A percentile compares a stretch with the other conserved stretches of the same genome.
phyloP scores from a whole-genome alignment of 2,113 vertebrate genomes.

The Chaetops frenatus region DNA sequence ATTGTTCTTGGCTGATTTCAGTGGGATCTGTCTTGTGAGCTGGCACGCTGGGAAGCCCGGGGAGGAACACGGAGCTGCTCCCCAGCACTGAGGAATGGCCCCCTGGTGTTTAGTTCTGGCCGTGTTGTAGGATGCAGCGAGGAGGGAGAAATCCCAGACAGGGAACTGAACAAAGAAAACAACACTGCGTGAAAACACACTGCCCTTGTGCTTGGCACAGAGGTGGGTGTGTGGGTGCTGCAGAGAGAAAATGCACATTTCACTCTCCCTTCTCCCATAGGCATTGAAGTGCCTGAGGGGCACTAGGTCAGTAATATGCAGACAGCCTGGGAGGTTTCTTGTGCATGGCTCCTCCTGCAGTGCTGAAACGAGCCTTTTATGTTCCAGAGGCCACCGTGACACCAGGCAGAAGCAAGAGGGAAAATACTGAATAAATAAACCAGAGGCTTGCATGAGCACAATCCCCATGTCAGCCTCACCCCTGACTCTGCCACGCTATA shows the following conservation, averaged over 20 bases:
- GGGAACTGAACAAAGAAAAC: background rate
- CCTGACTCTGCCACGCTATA: background rate
- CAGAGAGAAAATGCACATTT: background rate
- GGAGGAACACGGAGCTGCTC: background rate
- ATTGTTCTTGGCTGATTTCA: background rate
- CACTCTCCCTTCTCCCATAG: background rate
- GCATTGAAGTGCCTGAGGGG: background rate
- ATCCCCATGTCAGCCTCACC: background rate
- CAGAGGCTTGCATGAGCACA: background rate
- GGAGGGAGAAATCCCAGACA: background rate
- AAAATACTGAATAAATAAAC: background rate
- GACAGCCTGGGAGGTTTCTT: background rate
- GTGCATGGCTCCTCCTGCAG: background rate
- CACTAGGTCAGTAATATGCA: background rate
- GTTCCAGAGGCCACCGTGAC: background rate
- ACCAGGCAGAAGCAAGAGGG: background rate
- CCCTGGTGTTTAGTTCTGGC: background rate
- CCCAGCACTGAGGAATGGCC: background rate
- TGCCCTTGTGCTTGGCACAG: background rate
- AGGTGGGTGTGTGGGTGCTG: background rate
- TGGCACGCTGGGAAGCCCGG: background rate
- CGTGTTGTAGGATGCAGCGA: fast-evolving
- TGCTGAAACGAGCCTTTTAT: background rate
- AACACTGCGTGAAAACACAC: background rate
- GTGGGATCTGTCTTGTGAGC: background rate